Conservation (phyloP, 2,113 vertebrate species). For the Pachycephala philippinensis region DNA sequence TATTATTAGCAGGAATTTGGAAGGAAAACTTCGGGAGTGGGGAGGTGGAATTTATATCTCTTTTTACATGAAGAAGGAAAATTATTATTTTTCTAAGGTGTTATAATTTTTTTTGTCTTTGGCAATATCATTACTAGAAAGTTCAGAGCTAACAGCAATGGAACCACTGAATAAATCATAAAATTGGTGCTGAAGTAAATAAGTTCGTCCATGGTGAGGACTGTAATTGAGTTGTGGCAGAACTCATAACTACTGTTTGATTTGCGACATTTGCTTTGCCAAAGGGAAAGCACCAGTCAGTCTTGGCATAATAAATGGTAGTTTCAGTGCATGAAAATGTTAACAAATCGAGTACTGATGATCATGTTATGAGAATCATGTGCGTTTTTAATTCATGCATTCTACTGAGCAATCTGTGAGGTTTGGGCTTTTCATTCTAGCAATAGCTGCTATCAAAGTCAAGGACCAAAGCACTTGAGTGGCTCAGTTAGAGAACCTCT, state of each 20-base stretch:
- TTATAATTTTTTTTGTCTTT: slow-evolving; percentile 7
- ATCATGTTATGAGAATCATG: background rate
- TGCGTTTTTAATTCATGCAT: background rate
- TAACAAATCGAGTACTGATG: background rate
- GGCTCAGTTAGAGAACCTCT: background rate
- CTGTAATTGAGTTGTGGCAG: background rate
- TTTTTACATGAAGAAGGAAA: background rate
- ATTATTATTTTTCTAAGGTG: background rate
- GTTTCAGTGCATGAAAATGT: background rate
- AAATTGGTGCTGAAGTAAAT: slow-evolving; percentile 39
- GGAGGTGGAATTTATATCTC: background rate
- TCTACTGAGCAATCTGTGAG: background rate
- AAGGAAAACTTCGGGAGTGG: background rate
- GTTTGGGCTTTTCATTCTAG: background rate
- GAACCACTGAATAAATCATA: slow-evolving; percentile 45
- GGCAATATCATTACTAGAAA: background rate
- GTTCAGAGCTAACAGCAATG: background rate
- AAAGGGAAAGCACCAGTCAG: background rate
- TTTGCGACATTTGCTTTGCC: background rate
- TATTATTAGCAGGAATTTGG: background rate
- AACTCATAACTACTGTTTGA: background rate
- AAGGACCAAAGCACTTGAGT: background rate
- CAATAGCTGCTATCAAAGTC: background rate
- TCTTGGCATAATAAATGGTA: background rate
- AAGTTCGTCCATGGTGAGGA: background rate